Base-by-base conservation (phyloP, 2,113 vertebrate species). In the Todiramphus chloris region DNA sequence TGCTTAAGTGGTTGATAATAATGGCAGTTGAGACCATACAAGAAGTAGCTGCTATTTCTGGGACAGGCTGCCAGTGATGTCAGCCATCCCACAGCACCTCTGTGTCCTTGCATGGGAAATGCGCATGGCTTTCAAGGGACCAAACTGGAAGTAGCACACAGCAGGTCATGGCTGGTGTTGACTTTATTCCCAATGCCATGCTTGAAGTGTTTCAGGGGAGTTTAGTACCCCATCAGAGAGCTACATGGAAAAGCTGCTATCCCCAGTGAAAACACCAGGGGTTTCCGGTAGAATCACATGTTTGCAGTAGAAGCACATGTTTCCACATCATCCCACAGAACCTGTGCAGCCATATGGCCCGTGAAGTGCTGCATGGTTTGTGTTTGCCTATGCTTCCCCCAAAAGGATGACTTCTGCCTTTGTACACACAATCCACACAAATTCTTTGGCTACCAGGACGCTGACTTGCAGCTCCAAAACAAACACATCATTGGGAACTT, bases 71-170 rank as follows among this genome's bases (percentile, higher is more conserved):
- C 25, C 67, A 88, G 67, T 0, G 9, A 13, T 0, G 0, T 16
- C 66, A 59, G 55, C 39, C 60, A 24, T 41, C 50, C 68, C 53
- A 27, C 13, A 31, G 18, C 48, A 51, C 11, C 48, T 28, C 46
- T 31, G 3, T n/a, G 13, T 67, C 67, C 78, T 91, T 24, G 21
- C 37, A 27, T 0, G 9, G 67, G 69, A 63, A 77, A 35, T 4
- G 2, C 0, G 2, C 4, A 18, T 1, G 1, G 9, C 23, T 92
- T 55, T 31, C 58, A 48, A 35, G 30, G 59, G 33, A 46, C 30
- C 5, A 2, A 75, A 31, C 10, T 24, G 25, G 33, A 51, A 53
- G 14, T 8, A 25, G 25, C 20, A 44, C 35, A 27, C 60, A 50
- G 56, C 39, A 50, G 35, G 37, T 27, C 5, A 5, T 1, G 0